Conservation (phyloP, 2,797 vertebrate genomes). For the Meda fulgida region DNA sequence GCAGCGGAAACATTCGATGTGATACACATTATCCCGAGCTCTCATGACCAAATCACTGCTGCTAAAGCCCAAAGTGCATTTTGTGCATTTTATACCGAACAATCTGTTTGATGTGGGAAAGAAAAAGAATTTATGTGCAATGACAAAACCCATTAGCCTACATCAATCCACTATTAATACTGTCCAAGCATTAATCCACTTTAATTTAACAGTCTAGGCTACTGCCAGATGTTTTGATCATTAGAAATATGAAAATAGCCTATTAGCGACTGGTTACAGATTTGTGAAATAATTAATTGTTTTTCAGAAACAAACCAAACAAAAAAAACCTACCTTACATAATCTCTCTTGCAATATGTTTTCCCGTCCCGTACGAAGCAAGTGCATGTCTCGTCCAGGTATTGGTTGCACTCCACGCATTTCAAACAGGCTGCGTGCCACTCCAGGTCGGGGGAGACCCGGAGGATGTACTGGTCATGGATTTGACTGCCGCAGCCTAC, state of each 20-base stretch:
- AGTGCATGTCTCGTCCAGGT: constrained; percentile 94
- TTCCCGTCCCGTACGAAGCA: constrained; percentile 96
- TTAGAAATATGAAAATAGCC: not conserved
- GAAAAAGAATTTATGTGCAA: not conserved
- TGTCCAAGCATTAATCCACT: not conserved
- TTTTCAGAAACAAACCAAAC: not conserved
- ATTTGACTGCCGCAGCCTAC: constrained; percentile 97
- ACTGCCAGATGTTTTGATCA: not conserved
- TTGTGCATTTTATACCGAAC: constrained; percentile 91
- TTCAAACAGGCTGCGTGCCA: constrained; percentile 97
- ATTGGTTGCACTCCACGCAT: constrained; percentile 93
- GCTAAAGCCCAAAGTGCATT: constrained; percentile 89
- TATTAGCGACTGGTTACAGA: not conserved
- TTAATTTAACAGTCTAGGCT: not conserved
- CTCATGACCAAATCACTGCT: constrained; percentile 96
- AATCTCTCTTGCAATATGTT: constrained; percentile 96
- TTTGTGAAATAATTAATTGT: not conserved
- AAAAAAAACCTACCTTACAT: constrained; percentile 82
- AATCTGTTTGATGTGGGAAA: constrained; percentile 75
- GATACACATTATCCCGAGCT: constrained; percentile 89
- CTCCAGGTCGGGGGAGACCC: constrained; percentile 95
- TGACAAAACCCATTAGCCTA: not conserved
- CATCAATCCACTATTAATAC: not conserved
- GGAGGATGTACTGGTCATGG: constrained; percentile 95
- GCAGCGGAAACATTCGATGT: constrained; percentile 95